A percentile compares a stretch with the other conserved stretches of the same genome.
These are phyloP conservation scores for Tipula confusa DNA, from an alignment of 2,888 invertebrate species.

Conservation along the genomic window DNA sequence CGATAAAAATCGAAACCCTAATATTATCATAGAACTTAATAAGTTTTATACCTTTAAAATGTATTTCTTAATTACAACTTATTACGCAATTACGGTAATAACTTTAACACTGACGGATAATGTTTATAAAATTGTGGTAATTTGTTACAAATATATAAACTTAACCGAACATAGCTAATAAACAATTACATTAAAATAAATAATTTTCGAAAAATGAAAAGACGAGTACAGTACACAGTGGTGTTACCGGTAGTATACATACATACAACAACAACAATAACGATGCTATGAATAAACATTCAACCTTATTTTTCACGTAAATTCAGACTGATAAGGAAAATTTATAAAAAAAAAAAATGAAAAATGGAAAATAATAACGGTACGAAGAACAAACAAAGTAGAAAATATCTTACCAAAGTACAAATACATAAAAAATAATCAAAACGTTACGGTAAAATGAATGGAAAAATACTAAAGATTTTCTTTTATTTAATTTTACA, in stretches of 20 bases:
- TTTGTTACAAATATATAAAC: neutral
- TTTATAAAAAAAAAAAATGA: neutral
- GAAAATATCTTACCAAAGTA: neutral
- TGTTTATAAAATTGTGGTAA: neutral
- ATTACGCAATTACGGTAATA: neutral
- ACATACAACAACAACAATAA: neutral
- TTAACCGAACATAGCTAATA: neutral
- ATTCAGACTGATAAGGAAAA: neutral
- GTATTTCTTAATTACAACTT: neutral
- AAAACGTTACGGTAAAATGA: neutral
- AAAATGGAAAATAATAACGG: too few relatives aligned
- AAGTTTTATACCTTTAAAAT: too few relatives aligned
- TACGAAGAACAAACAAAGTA: neutral
- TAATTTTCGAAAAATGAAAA: neutral
- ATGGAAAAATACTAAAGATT: neutral
- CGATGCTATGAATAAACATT: neutral
- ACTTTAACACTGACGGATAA: neutral
- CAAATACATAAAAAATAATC: neutral
- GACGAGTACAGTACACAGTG: neutral
- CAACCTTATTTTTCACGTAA: neutral
- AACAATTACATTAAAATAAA: constrained; percentile 12
- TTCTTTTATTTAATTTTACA: neutral
- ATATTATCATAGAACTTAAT: too few relatives aligned
- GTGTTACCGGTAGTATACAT: neutral
- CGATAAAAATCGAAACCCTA: too few relatives aligned